Conservation (phyloP, 2,888 invertebrate genomes). For the Lepidochrysops patricia region DNA sequence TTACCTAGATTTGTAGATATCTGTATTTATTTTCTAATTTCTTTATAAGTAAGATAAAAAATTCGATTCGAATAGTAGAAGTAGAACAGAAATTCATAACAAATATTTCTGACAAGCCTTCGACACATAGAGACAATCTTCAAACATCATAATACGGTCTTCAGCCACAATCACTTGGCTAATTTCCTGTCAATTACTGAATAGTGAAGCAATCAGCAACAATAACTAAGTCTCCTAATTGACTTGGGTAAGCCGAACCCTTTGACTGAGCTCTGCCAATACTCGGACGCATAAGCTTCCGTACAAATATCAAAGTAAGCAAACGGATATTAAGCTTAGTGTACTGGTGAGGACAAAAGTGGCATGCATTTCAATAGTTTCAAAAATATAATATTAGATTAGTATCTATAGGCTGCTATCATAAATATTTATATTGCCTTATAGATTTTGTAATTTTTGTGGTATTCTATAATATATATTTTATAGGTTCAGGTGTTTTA, state of each 20-base stretch:
- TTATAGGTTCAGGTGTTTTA: too few relatives aligned
- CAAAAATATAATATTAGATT: too few relatives aligned
- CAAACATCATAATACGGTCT: background rate
- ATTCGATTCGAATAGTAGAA: background rate
- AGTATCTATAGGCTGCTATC: too few relatives aligned
- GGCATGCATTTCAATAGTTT: too few relatives aligned
- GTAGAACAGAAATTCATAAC: too few relatives aligned
- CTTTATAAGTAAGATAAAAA: background rate
- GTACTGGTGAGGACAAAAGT: slow-evolving; percentile 32
- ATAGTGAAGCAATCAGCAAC: slow-evolving; percentile 14
- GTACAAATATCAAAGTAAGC: slow-evolving; percentile 63
- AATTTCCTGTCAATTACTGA: slow-evolving; percentile 4
- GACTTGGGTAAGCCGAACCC: slow-evolving; percentile 51
- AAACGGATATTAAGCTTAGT: slow-evolving; percentile 54
- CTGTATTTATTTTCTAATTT: too few relatives aligned
- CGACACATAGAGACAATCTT: background rate
- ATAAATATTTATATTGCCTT: too few relatives aligned
- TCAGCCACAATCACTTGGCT: background rate
- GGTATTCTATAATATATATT: too few relatives aligned
- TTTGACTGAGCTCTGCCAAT: slow-evolving; percentile 50
- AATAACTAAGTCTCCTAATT: slow-evolving; percentile 42
- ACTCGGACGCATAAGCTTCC: slow-evolving; percentile 46
- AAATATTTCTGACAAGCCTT: background rate
- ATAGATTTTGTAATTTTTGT: too few relatives aligned
- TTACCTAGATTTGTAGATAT: too few relatives aligned